These are phyloP conservation scores for Phrynocephalus vlangalii DNA, from an alignment of 2,797 vertebrate genomes.

Conservation along the genomic window DNA sequence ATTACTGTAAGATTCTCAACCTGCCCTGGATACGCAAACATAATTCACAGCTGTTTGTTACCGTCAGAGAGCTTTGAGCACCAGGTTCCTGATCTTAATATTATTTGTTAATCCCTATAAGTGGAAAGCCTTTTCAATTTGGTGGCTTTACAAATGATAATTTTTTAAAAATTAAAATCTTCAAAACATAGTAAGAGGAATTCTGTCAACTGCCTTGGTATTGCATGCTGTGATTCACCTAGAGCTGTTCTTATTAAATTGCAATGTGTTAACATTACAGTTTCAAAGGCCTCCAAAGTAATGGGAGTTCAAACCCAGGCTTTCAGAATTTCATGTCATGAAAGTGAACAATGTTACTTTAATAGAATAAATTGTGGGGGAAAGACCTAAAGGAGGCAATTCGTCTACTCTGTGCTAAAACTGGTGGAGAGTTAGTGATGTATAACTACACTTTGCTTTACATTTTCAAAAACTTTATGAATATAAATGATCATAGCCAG, in stretches of 20 bases:
- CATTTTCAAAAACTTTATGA: constrained; percentile 65
- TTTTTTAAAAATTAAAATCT: constrained; percentile 62
- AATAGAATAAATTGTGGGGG: constrained; percentile 61
- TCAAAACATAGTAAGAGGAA: constrained; percentile 60
- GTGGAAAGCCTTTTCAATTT: constrained; percentile 45
- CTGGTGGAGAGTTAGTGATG: constrained; percentile 61
- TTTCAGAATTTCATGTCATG: constrained; percentile 67
- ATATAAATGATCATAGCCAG: constrained; percentile 58
- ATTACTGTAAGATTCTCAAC: constrained; percentile 13
- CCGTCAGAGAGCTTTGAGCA: background rate
- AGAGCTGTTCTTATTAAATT: constrained; percentile 70
- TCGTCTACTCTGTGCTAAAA: constrained; percentile 63
- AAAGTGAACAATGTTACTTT: constrained; percentile 68
- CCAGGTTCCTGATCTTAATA: constrained; percentile 5
- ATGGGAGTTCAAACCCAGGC: constrained; percentile 65
- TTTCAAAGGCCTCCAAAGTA: constrained; percentile 71
- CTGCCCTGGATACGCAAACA: constrained; percentile 22
- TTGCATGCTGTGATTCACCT: constrained; percentile 62
- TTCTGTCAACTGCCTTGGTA: constrained; percentile 63
- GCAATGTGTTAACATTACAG: constrained; percentile 70
- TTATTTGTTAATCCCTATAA: constrained; percentile 29
- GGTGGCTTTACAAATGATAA: constrained; percentile 41
- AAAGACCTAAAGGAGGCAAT: constrained; percentile 66
- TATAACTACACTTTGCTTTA: constrained; percentile 68
- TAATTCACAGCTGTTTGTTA: background rate